Percentiles rank a stretch among this genome's conserved stretches.
Conservation (phyloP, 1,140 invertebrate species). For the Micrasema longulum region DNA sequence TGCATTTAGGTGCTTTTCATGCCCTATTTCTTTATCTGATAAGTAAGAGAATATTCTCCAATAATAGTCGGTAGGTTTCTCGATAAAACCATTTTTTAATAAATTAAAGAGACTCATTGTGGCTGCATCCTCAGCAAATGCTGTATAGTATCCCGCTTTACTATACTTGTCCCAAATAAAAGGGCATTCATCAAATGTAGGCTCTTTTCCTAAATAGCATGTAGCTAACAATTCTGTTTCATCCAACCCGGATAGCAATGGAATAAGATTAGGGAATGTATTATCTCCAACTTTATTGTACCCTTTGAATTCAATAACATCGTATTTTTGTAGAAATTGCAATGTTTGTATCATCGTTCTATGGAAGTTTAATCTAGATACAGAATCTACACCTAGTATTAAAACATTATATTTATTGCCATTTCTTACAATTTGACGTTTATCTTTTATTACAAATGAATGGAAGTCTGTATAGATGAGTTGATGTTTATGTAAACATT, state of each 20-base stretch:
- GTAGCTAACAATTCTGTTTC: conserved; percentile 70
- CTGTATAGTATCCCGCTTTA: conserved; percentile 79
- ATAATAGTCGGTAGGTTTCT: conserved; percentile 87
- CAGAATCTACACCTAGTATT: conserved; percentile 85
- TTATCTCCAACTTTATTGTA: conserved; percentile 89
- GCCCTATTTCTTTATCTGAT: conserved; percentile 72
- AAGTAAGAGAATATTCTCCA: conserved; percentile 78
- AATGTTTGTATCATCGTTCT: conserved; percentile 83
- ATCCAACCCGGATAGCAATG: conserved; percentile 76
- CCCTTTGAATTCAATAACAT: conserved; percentile 78
- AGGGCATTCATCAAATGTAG: conserved; percentile 71
- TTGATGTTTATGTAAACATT: conserved; percentile 67
- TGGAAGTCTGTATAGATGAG: conserved; percentile 77
- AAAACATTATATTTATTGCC: conserved; percentile 72
- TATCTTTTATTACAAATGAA: conserved; percentile 69
- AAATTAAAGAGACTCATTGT: conserved; percentile 86
- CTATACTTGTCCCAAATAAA: conserved; percentile 85
- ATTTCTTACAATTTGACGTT: conserved; percentile 51
- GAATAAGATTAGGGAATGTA: conserved; percentile 85
- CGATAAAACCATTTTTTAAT: conserved; percentile 79
- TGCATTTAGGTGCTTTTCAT: too few relatives aligned
- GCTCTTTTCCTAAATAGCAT: conserved; percentile 71
- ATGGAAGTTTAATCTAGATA: conserved; percentile 87
- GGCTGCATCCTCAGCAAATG: conserved; percentile 82
- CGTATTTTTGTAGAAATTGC: conserved; percentile 70